Conservation (phyloP, 2,797 vertebrate species). For the Coendou prehensilis region DNA sequence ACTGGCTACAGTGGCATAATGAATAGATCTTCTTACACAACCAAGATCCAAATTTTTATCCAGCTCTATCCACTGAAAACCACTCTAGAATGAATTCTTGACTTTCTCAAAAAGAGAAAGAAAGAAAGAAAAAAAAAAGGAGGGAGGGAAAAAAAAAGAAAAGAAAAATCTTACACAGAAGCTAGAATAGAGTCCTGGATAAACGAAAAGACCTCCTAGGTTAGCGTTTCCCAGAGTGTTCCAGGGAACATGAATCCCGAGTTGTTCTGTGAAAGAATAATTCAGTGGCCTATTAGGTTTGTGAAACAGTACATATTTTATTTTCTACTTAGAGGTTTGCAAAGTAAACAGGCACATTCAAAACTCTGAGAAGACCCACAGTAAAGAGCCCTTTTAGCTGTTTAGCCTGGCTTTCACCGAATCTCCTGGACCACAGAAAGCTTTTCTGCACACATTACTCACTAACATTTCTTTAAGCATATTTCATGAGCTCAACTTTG, state of each 20-base stretch:
- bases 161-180: neutral
- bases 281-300: neutral
- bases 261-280: neutral
- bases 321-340: conserved; percentile 8
- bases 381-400: neutral
- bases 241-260: neutral
- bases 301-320: neutral
- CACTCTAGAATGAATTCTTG: neutral
- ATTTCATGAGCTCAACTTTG: neutral
- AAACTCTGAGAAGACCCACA: neutral
- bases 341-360: neutral
- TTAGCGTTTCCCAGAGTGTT: neutral
- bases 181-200: neutral
- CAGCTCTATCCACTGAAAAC: neutral
- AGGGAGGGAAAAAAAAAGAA: neutral
- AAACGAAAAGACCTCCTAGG: neutral
- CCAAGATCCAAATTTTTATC: neutral
- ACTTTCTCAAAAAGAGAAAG: neutral
- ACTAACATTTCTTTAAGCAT: neutral
- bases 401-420: neutral
- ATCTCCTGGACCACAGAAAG: neutral
- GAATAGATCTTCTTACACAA: neutral
- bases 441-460: neutral
- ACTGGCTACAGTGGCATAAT: neutral
- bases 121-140: too few species aligned